phyloP scores from a whole-genome alignment of 2,113 vertebrate genomes.

The Ceyx melanurus region DNA sequence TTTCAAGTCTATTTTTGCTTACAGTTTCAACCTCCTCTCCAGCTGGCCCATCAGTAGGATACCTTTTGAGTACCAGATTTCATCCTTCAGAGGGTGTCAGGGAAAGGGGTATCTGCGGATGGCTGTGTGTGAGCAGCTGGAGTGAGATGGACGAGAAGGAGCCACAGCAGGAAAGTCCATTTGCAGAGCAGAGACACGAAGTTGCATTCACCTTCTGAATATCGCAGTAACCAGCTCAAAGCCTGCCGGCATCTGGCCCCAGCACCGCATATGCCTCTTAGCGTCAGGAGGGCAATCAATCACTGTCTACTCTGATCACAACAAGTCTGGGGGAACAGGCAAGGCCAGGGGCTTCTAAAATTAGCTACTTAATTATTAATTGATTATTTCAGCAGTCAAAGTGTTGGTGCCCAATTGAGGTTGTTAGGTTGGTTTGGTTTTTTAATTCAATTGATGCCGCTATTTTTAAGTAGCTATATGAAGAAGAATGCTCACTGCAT shows the following conservation, averaged over 20 bases:
- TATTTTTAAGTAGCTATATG: slow-evolving; percentile 55
- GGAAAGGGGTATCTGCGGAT: not conserved
- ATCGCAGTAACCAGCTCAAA: not conserved
- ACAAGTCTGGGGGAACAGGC: not conserved
- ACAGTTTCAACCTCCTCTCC: not conserved
- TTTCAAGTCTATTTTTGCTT: slow-evolving; percentile 36
- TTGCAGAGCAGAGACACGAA: not conserved
- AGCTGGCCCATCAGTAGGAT: not conserved
- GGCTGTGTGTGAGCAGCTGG: not conserved
- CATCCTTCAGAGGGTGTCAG: not conserved
- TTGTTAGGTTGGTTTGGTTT: not conserved
- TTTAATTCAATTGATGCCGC: slow-evolving; percentile 8
- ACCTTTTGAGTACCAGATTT: not conserved
- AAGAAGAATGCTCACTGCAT: slow-evolving; percentile 12
- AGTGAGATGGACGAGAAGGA: not conserved
- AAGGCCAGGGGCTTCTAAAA: slow-evolving; percentile 52
- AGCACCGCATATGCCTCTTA: not conserved
- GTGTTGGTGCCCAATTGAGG: not conserved
- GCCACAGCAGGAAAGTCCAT: not conserved
- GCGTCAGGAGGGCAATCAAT: slow-evolving; percentile 27
- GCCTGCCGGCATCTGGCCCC: slow-evolving; percentile 10
- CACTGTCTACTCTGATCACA: slow-evolving; percentile 56
- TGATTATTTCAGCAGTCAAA: slow-evolving; percentile 57
- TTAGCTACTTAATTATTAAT: slow-evolving; percentile 71
- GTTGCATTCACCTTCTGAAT: slow-evolving; percentile 27